These are phyloP conservation scores for Nycticryphes semicollaris DNA, from an alignment of 2,113 vertebrate genomes.

Conservation along the genomic window DNA sequence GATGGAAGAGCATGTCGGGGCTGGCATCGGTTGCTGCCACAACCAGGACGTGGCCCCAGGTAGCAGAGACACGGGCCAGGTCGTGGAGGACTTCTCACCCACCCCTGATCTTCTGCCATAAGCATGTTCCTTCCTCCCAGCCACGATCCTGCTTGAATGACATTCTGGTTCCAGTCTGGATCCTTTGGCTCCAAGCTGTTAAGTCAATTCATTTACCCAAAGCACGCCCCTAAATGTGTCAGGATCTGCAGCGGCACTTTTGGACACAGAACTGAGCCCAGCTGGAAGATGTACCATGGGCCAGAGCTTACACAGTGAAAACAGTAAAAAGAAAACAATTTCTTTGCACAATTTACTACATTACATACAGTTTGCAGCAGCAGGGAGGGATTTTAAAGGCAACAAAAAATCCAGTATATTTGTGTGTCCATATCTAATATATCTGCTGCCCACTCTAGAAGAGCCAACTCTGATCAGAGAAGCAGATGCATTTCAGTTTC, in stretches of 20 bases:
- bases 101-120: background rate
- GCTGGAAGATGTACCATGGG: background rate
- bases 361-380: background rate
- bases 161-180: background rate
- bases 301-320: background rate
- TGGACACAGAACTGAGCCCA: background rate
- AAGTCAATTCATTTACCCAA: background rate
- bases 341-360: background rate
- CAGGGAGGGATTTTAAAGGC: background rate
- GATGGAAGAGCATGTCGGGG: fast-evolving
- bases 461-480: background rate
- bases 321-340: background rate
- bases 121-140: background rate
- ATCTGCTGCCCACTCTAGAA: background rate
- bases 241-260: background rate
- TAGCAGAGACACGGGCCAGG: background rate
- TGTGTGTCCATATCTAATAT: fast-evolving
- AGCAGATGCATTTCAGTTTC: background rate
- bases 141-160: background rate
- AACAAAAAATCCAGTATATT: background rate
- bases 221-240: background rate
- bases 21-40: background rate
- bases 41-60: background rate
- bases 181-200: background rate
- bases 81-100: background rate